Conservation (phyloP, 1,140 invertebrate genomes). For the Myzus persicae region DNA sequence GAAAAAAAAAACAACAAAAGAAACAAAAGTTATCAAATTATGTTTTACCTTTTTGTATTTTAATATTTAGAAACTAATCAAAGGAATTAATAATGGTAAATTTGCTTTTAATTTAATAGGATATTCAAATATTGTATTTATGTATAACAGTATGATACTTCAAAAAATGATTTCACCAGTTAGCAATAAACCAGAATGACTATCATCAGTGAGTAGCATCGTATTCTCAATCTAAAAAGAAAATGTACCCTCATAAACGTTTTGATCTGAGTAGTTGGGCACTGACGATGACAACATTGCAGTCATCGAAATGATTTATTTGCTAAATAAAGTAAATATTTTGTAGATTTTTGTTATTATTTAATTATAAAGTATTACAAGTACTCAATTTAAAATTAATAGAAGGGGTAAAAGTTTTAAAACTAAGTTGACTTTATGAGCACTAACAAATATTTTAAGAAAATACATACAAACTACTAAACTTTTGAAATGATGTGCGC, state of each 20-base stretch:
- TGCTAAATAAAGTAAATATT: not conserved
- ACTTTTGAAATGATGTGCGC: not conserved
- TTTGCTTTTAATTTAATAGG: not conserved
- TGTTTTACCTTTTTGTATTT: no score
- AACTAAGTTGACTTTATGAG: not conserved
- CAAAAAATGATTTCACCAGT: not conserved
- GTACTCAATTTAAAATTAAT: not conserved
- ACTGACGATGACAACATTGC: not conserved
- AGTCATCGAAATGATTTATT: not conserved
- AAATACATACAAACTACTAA: not conserved
- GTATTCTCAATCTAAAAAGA: not conserved
- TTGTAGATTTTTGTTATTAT: not conserved
- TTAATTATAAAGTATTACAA: conserved; percentile 16
- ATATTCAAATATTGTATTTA: not conserved
- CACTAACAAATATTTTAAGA: not conserved
- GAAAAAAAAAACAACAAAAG: not conserved
- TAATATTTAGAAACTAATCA: no score
- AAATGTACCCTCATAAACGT: not conserved
- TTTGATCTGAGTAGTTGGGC: not conserved
- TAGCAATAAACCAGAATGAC: not conserved
- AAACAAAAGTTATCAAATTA: no score
- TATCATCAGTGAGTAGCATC: not conserved
- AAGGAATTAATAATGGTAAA: not conserved
- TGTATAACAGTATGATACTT: not conserved
- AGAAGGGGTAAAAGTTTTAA: not conserved